Evolutionary conservation across 2,797 vertebrate species (phyloP).

Genomic region (Cynopterus sphinx): DNA sequence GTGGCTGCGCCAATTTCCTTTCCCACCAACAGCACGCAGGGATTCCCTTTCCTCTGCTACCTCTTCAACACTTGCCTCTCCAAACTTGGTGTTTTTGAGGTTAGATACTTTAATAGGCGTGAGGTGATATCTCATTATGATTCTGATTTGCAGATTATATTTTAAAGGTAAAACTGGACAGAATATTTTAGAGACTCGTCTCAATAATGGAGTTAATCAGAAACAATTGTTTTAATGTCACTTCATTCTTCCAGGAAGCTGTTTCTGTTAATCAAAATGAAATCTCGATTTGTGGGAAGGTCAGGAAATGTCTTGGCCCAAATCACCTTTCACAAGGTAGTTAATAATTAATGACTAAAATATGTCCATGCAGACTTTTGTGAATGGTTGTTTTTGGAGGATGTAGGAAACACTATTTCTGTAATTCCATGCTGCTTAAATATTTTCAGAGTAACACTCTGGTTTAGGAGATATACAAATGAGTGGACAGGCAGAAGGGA

Average conservation of each 20-base stretch:
- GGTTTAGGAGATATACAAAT: not conserved
- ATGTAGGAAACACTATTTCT: not conserved
- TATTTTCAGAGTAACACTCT: not conserved
- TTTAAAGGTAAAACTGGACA: not conserved
- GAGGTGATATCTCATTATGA: not conserved
- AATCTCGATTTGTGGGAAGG: not conserved
- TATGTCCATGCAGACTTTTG: not conserved
- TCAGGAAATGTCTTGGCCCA: not conserved
- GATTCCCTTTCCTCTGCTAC: not conserved
- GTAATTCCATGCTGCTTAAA: not conserved
- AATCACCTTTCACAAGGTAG: not conserved
- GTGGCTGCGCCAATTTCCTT: not conserved
- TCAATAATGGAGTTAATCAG: not conserved
- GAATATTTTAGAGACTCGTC: not conserved
- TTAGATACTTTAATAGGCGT: not conserved
- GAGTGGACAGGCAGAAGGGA: not conserved
- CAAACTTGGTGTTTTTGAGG: too few relatives aligned
- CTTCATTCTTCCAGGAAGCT: not conserved
- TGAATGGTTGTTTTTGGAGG: not conserved
- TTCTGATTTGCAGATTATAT: not conserved
- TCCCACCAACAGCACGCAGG: not conserved
- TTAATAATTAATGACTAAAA: not conserved
- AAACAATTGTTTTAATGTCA: not conserved
- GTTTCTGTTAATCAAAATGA: not conserved
- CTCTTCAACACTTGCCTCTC: not conserved